Evolutionary conservation across 2,797 vertebrate species (phyloP).

Genomic region (Pipistrellus kuhlii): DNA sequence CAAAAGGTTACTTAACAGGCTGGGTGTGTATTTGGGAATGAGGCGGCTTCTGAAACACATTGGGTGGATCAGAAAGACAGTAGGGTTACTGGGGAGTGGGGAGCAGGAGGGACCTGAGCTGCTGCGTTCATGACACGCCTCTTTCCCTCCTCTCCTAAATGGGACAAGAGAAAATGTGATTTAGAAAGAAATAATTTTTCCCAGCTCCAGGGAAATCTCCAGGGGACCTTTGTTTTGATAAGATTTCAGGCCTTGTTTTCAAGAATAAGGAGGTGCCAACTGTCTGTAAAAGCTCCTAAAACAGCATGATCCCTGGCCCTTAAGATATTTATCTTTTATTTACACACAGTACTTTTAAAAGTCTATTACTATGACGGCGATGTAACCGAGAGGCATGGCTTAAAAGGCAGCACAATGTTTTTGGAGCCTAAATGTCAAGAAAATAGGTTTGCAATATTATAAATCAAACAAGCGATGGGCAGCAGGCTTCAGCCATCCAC

Average conservation of each 20-base stretch:
- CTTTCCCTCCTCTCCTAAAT: neutral
- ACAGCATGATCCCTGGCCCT: slow-evolving; percentile 70
- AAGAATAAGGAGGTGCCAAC: slow-evolving; percentile 71
- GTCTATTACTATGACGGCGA: slow-evolving; percentile 67
- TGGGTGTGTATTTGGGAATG: neutral
- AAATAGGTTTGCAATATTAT: neutral
- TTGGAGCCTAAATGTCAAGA: slow-evolving; percentile 21
- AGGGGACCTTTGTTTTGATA: slow-evolving; percentile 69
- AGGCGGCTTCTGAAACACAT: neutral
- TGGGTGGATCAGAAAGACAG: neutral
- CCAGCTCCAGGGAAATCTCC: slow-evolving; percentile 32
- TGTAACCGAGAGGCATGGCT: slow-evolving; percentile 41
- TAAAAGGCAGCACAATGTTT: slow-evolving; percentile 18
- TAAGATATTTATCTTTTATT: slow-evolving; percentile 75
- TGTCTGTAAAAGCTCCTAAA: slow-evolving; percentile 69
- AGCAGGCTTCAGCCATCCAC: neutral
- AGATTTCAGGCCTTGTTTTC: slow-evolving; percentile 72
- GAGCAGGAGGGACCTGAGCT: neutral
- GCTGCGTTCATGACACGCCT: rapidly evolving
- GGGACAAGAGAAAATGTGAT: slow-evolving; percentile 17
- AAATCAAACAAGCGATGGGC: neutral
- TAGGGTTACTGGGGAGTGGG: rapidly evolving
- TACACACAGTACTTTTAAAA: slow-evolving; percentile 66
- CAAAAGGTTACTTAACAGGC: neutral
- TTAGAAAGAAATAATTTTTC: neutral